Conservation (phyloP, 2,888 invertebrate species). For the Stenichneumon culpator region DNA sequence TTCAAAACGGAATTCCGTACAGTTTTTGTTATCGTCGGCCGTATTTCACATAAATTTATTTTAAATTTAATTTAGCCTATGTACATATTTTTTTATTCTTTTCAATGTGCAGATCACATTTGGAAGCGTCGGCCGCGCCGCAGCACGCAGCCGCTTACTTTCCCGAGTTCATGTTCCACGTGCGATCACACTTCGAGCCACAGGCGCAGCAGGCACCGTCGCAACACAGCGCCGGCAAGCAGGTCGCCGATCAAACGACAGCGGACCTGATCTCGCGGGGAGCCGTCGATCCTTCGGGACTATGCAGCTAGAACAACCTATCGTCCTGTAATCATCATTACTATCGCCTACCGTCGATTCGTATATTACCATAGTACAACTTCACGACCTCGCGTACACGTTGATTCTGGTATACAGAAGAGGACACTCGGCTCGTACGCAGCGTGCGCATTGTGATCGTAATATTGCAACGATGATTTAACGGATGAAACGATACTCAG, state of each 20-base stretch:
- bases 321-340: conserved; percentile 68
- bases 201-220: conserved; percentile 77
- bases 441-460: conserved; percentile 78
- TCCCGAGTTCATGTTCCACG: conserved; percentile 89
- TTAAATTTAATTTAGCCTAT: not conserved
- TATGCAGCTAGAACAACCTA: conserved; percentile 82
- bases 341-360: conserved; percentile 78
- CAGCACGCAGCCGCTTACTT: conserved; percentile 84
- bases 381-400: conserved; percentile 67
- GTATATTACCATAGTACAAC: conserved; percentile 83
- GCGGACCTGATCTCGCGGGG: conserved; percentile 84
- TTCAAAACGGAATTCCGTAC: too few species aligned
- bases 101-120: conserved; percentile 78
- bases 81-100: conserved; percentile 16
- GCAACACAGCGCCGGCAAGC: conserved; percentile 78
- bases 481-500: conserved; percentile 69
- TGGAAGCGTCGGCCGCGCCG: conserved; percentile 81
- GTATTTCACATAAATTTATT: not conserved
- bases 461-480: conserved; percentile 73
- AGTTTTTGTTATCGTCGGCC: too few species aligned
- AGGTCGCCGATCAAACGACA: conserved; percentile 80
- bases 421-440: conserved; percentile 51
- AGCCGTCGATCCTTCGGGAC: conserved; percentile 82
- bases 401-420: conserved; percentile 29
- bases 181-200: conserved; percentile 88